Percentiles rank a stretch among this genome's conserved stretches.
Conservation (phyloP, 2,888 invertebrate species). For the Blastobasis adustella region DNA sequence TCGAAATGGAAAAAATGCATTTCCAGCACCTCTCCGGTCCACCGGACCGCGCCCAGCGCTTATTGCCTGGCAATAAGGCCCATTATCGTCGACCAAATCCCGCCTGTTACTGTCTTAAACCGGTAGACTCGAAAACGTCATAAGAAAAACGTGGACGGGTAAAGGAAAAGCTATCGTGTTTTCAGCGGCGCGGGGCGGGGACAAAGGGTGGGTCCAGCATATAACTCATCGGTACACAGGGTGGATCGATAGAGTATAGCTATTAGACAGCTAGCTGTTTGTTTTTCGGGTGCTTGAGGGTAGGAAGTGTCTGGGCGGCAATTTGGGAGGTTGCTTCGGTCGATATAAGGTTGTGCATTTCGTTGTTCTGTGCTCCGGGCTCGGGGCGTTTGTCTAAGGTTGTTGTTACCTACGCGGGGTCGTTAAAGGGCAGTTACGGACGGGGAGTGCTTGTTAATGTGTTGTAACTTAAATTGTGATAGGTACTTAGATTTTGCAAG, state of each 20-base stretch:
- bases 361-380: no score
- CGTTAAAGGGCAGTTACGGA: no score
- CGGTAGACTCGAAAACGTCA: slow-evolving; percentile 60
- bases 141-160: slow-evolving; percentile 43
- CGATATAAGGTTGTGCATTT: no score
- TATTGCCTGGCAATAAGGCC: slow-evolving; percentile 36
- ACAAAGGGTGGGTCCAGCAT: slow-evolving; percentile 41
- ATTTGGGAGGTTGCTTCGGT: neutral
- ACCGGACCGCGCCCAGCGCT: slow-evolving; percentile 30
- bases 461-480: no score
- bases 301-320: neutral
- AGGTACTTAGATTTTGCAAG: no score
- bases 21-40: no score
- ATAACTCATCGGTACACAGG: slow-evolving; percentile 65
- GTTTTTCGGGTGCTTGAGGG: slow-evolving; percentile 29
- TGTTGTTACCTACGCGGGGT: no score
- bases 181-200: slow-evolving; percentile 18
- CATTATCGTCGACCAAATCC: slow-evolving; percentile 43
- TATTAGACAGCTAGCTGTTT: slow-evolving; percentile 41
- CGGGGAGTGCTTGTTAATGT: no score
- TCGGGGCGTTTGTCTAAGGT: neutral
- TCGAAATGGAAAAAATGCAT: no score
- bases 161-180: slow-evolving; percentile 47
- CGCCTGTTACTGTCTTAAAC: slow-evolving; percentile 60
- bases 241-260: slow-evolving; percentile 59